phyloP scores from a whole-genome alignment of 2,888 invertebrate genomes.

The Gari tellinella region DNA sequence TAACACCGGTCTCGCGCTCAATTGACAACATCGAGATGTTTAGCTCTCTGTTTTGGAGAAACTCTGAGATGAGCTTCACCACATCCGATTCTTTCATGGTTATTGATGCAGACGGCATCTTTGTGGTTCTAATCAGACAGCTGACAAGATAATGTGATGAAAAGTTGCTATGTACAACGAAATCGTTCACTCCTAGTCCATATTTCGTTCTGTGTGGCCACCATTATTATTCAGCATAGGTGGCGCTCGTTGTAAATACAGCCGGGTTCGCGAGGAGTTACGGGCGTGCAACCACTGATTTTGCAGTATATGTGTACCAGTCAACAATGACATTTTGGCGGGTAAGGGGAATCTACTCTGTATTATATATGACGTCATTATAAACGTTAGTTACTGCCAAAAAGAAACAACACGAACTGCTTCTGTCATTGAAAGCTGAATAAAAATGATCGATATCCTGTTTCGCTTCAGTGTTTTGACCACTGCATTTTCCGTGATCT shows the following conservation, averaged over 20 bases:
- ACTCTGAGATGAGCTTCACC: conserved; percentile 87
- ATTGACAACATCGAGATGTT: conserved; percentile 95
- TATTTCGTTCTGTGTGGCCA: conserved; percentile 6
- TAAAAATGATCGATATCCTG: conserved; percentile 45
- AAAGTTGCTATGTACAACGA: not conserved
- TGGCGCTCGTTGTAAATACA: conserved; percentile 8
- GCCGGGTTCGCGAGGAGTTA: not conserved
- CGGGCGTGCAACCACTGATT: too few relatives aligned
- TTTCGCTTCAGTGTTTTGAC: conserved; percentile 50
- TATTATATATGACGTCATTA: conserved; percentile 16
- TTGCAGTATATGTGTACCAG: conserved; percentile 15
- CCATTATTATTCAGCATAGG: conserved; percentile 47
- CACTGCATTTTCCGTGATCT: conserved; percentile 47
- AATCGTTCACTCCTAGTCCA: not conserved
- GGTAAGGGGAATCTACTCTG: conserved; percentile 29
- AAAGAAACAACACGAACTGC: too few relatives aligned
- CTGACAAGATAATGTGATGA: not conserved
- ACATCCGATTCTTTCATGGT: conserved; percentile 84
- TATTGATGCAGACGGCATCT: conserved; percentile 80
- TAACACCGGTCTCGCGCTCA: conserved; percentile 95
- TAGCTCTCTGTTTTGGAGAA: conserved; percentile 90
- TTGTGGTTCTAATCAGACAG: conserved; percentile 13
- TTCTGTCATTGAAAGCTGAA: too few relatives aligned
- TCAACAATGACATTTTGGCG: conserved; percentile 56
- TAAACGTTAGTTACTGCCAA: conserved; percentile 42